Evolutionary conservation across 1,140 invertebrate genomes (phyloP).

Genomic region (Drosophila albomicans): DNA sequence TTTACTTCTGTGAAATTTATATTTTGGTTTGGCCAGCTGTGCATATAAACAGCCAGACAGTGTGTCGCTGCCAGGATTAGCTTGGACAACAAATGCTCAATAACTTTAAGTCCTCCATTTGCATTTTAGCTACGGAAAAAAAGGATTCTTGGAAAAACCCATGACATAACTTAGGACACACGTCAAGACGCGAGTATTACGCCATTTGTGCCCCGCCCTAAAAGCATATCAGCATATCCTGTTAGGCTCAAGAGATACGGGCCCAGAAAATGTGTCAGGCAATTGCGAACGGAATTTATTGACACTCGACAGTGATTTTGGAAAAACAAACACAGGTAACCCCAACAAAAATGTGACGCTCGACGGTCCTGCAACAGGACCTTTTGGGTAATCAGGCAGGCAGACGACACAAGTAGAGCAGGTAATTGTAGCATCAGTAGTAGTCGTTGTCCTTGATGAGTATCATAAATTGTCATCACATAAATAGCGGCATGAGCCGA

Average conservation of each 20-base stretch:
- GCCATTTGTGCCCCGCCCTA: neutral
- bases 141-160: constrained; percentile 28
- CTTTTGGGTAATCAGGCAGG: neutral
- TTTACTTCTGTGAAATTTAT: constrained; percentile 66
- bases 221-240: constrained; percentile 42
- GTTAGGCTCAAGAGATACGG: constrained; percentile 50
- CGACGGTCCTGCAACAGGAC: constrained; percentile 20
- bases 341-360: constrained; percentile 4
- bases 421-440: neutral
- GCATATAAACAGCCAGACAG: constrained; percentile 50
- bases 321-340: constrained; percentile 50
- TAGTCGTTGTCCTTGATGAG: constrained; percentile 41
- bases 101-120: neutral
- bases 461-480: constrained; percentile 83
- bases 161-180: constrained; percentile 64
- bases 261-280: constrained; percentile 57
- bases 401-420: constrained; percentile 42
- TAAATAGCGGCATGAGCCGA: constrained; percentile 61
- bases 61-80: constrained; percentile 45
- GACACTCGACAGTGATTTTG: constrained; percentile 66
- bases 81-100: neutral
- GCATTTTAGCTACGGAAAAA: constrained; percentile 3
- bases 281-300: constrained; percentile 75
- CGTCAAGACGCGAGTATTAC: constrained; percentile 29
- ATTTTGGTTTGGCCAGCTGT: constrained; percentile 54